Percentiles rank a stretch among this genome's conserved stretches.
phyloP scores from a whole-genome alignment of 1,140 invertebrate species.

The Atta colombica region DNA sequence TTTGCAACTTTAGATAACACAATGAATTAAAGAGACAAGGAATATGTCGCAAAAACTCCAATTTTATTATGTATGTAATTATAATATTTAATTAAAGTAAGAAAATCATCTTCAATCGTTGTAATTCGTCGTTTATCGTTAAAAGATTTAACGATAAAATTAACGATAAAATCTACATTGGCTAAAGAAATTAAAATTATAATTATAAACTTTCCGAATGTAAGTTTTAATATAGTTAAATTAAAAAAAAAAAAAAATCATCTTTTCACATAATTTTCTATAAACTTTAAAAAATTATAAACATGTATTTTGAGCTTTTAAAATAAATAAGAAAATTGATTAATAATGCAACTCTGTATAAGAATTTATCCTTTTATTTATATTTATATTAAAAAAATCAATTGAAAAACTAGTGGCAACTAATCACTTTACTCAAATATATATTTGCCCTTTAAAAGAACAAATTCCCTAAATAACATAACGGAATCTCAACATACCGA shows the following conservation, averaged over 20 bases:
- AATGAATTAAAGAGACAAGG: conserved; percentile 1
- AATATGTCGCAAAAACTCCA: background rate
- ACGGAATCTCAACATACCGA: background rate
- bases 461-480: background rate
- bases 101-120: background rate
- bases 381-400: background rate
- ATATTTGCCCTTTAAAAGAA: background rate
- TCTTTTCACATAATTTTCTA: background rate
- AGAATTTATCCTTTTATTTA: background rate
- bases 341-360: background rate
- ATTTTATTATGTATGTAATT: conserved; percentile 11
- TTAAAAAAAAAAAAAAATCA: background rate
- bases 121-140: background rate
- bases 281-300: background rate
- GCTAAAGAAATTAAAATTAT: background rate
- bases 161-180: background rate
- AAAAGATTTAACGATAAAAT: background rate
- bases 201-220: background rate
- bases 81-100: background rate
- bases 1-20: background rate
- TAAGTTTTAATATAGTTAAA: background rate
- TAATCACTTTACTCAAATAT: background rate
- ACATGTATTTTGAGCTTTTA: background rate
- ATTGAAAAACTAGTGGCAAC: background rate
- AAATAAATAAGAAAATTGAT: background rate